Percentiles rank a stretch among this genome's conserved stretches.
phyloP scores from a whole-genome alignment of 2,113 vertebrate genomes.

The Siphamia tubifer region DNA sequence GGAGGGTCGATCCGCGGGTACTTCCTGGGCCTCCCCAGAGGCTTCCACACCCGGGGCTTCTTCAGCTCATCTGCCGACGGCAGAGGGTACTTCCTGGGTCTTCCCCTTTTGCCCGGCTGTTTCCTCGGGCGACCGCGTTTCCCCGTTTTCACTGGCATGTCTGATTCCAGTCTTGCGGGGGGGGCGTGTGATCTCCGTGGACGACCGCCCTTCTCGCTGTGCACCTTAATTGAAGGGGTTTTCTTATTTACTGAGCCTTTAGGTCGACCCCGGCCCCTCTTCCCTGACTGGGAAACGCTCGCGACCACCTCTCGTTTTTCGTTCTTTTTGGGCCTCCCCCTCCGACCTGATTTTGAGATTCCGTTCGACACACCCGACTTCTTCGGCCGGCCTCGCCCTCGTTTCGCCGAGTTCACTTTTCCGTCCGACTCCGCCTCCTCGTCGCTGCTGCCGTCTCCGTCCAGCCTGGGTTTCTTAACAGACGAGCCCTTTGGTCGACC shows the following conservation, averaged over 20 bases:
- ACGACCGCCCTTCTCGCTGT: not conserved
- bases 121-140: slow-evolving; percentile 43
- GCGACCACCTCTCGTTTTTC: not conserved
- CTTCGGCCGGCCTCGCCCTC: not conserved
- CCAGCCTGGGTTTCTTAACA: slow-evolving; percentile 25
- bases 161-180: not conserved
- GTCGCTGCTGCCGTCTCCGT: not conserved
- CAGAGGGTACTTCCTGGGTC: slow-evolving; percentile 69
- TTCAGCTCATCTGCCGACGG: slow-evolving; percentile 46
- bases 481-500: slow-evolving; percentile 52
- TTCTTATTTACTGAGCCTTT: slow-evolving; percentile 67
- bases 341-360: not conserved
- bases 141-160: not conserved
- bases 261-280: slow-evolving; percentile 62
- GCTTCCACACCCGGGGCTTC: slow-evolving; percentile 73
- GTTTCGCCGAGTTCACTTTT: not conserved
- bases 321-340: slow-evolving; percentile 54
- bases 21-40: slow-evolving; percentile 72
- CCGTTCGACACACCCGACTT: not conserved
- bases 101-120: slow-evolving; percentile 48
- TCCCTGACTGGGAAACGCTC: not conserved
- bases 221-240: not conserved
- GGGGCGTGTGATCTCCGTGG: not conserved
- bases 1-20: slow-evolving; percentile 60
- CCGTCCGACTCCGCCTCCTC: not conserved